Conservation (phyloP, 2,888 invertebrate genomes). For the Aphodius granarius region DNA sequence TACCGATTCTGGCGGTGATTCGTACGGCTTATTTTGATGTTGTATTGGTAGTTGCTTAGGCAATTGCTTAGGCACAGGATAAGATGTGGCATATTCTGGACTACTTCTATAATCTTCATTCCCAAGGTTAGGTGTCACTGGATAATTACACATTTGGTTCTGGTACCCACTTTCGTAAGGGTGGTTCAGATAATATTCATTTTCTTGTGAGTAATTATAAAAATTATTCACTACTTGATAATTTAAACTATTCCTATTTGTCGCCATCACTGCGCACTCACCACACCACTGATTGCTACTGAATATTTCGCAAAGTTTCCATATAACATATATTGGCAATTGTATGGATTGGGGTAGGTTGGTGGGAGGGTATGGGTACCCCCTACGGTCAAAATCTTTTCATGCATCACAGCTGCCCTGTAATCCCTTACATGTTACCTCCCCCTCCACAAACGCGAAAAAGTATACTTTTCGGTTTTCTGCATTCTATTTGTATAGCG, state of each 20-base stretch:
- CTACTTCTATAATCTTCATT: background rate
- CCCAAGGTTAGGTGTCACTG: background rate
- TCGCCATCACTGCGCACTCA: background rate
- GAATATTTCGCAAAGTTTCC: slow-evolving; percentile 5
- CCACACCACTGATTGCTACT: background rate
- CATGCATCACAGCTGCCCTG: slow-evolving; percentile 3
- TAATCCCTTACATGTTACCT: background rate
- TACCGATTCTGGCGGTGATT: background rate
- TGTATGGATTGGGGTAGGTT: too few relatives aligned
- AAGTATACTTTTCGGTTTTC: background rate
- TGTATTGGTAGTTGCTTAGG: too few relatives aligned
- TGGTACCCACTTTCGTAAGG: background rate
- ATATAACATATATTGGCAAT: slow-evolving; percentile 5
- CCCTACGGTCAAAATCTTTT: background rate
- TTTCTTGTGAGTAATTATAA: background rate
- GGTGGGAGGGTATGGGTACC: slow-evolving; percentile 11
- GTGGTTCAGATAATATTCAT: background rate
- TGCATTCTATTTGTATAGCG: background rate
- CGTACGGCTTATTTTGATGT: background rate
- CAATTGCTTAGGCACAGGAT: background rate
- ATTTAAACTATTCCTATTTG: background rate
- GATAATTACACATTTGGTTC: background rate
- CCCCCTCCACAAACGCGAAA: background rate
- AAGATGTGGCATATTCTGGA: background rate
- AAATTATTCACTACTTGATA: background rate